Evolutionary conservation across 2,888 invertebrate species (phyloP).

Genomic region (Hypolimnas misippus): DNA sequence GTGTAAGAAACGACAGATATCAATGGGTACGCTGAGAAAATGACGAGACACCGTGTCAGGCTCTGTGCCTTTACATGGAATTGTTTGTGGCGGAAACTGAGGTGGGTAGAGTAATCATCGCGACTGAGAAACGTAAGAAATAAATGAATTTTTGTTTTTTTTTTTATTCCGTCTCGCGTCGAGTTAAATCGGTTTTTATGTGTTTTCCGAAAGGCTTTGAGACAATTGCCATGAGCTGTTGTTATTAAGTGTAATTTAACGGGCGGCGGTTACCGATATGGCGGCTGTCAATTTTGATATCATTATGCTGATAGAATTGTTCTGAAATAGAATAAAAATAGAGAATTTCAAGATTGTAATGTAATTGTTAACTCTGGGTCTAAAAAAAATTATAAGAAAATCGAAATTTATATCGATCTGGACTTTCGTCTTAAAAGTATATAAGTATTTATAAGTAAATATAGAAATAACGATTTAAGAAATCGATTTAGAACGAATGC

Average conservation of each 20-base stretch:
- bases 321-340: constrained; percentile 31
- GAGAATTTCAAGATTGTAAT: background rate
- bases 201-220: constrained; percentile 64
- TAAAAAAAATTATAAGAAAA: too few relatives aligned
- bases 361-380: background rate
- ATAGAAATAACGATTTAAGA: too few relatives aligned
- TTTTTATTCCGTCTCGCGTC: constrained; percentile 48
- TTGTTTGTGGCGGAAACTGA: constrained; percentile 63
- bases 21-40: constrained; percentile 38
- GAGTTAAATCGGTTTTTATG: constrained; percentile 72
- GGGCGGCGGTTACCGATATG: constrained; percentile 50
- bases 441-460: too few relatives aligned
- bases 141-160: constrained; percentile 67
- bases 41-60: constrained; percentile 31
- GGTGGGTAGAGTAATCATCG: constrained; percentile 62
- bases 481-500: too few relatives aligned
- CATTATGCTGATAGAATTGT: background rate
- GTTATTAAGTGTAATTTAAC: constrained; percentile 61
- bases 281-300: constrained; percentile 50
- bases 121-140: constrained; percentile 73
- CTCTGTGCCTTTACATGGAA: constrained; percentile 28
- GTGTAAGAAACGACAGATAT: constrained; percentile 44
- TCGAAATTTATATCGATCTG: too few relatives aligned
- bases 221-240: constrained; percentile 52
- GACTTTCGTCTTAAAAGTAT: too few relatives aligned